Conservation (phyloP, 2,113 vertebrate species). For the Clupea harengus region DNA sequence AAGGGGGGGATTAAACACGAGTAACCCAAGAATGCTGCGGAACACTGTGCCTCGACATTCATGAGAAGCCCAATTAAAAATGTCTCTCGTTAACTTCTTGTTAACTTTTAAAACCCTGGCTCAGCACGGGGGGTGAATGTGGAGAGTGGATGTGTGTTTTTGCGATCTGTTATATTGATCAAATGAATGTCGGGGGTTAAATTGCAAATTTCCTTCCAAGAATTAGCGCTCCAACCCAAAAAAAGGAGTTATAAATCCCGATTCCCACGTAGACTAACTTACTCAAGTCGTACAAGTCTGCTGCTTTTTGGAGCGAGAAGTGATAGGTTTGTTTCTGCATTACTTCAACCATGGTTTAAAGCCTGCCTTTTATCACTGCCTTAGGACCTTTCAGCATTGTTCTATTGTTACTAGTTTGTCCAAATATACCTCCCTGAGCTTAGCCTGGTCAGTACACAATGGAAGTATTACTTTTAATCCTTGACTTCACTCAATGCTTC, state of each 20-base stretch:
- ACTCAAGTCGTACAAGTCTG: neutral
- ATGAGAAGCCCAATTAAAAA: neutral
- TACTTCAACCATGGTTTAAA: neutral
- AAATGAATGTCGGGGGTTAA: neutral
- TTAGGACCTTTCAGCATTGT: neutral
- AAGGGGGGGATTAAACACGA: neutral
- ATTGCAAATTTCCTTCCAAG: neutral
- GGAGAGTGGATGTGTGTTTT: neutral
- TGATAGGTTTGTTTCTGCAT: neutral
- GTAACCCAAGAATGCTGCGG: neutral
- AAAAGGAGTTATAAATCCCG: neutral
- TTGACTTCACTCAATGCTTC: too few relatives aligned
- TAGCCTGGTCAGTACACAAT: neutral
- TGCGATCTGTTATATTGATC: neutral
- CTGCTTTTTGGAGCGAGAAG: neutral
- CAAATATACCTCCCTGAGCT: neutral
- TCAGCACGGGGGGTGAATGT: neutral
- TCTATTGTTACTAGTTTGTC: neutral
- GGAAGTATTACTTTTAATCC: neutral
- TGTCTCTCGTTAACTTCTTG: neutral
- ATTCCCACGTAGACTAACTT: neutral
- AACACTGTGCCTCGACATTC: neutral
- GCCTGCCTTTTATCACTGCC: neutral
- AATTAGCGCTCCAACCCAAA: neutral
- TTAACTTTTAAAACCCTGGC: neutral